These are phyloP conservation scores for Aurelia aurita DNA, from an alignment of 30 jellyfish, hydroid and myxozoan genomes.

Conservation along the genomic window DNA sequence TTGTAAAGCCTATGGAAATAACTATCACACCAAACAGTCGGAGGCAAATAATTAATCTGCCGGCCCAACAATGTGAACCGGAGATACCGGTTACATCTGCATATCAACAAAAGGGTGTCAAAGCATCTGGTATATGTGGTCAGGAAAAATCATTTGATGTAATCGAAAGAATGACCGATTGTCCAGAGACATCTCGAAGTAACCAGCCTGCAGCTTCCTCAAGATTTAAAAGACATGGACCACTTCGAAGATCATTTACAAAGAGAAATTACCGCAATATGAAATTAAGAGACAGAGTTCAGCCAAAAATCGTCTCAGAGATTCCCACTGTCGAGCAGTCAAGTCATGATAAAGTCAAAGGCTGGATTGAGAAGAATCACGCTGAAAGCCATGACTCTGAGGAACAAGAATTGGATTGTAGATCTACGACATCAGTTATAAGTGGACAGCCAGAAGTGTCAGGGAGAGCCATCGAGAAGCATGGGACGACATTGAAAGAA, in stretches of 20 bases:
- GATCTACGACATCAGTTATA: not conserved
- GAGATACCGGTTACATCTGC: too few species aligned
- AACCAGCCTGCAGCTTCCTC: not conserved
- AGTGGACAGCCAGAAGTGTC: not conserved
- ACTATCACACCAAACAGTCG: too few species aligned
- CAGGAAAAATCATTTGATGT: too few species aligned
- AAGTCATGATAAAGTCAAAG: conserved; percentile 43
- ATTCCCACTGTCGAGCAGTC: conserved; percentile 39
- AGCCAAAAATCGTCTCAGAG: not conserved
- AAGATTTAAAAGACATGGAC: not conserved
- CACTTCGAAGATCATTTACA: conserved; percentile 5
- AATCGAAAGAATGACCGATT: too few species aligned
- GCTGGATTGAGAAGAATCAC: conserved; percentile 40
- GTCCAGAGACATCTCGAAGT: not conserved
- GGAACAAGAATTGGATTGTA: not conserved
- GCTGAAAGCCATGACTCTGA: not conserved
- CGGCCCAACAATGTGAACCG: too few species aligned
- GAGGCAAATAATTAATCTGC: too few species aligned
- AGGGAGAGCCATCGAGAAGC: not conserved
- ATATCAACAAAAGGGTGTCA: too few species aligned
- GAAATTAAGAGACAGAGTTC: not conserved
- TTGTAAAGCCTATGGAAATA: too few species aligned
- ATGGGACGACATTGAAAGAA: too few species aligned
- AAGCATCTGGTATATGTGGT: too few species aligned
- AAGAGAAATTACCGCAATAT: not conserved